Percentiles rank a stretch among this genome's conserved stretches.
Evolutionary conservation across 1,140 invertebrate genomes (phyloP).

Genomic region (Zaprionus taronus): DNA sequence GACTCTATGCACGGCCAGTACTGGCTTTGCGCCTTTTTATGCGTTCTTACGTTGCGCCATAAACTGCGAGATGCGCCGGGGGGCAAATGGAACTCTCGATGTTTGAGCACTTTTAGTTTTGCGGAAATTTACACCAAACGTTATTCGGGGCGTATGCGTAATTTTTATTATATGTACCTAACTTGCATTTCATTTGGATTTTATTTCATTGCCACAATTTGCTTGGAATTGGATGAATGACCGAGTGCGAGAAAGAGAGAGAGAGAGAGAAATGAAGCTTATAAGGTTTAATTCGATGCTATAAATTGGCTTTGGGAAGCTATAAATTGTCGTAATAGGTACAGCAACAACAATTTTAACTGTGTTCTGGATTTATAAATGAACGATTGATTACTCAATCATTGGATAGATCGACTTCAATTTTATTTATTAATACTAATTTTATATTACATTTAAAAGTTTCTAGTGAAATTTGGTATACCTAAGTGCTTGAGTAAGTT

Average conservation of each 20-base stretch:
- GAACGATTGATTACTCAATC: too few relatives aligned
- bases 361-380: too few relatives aligned
- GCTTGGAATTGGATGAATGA: not conserved
- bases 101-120: constrained; percentile 31
- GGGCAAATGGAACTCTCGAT: constrained; percentile 22
- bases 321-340: not conserved
- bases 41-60: constrained; percentile 48
- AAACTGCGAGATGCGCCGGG: constrained; percentile 55
- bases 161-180: constrained; percentile 50
- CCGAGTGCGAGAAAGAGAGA: not conserved
- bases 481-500: too few relatives aligned
- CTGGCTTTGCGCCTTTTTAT: constrained; percentile 64
- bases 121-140: constrained; percentile 58
- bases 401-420: too few relatives aligned
- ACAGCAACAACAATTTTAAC: not conserved
- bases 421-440: too few relatives aligned
- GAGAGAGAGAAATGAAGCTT: not conserved
- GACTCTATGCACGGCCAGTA: not conserved
- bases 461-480: too few relatives aligned
- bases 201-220: constrained; percentile 47
- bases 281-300: not conserved
- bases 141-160: constrained; percentile 62
- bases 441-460: too few relatives aligned
- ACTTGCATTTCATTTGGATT: constrained; percentile 26
- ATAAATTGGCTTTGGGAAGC: not conserved